These are phyloP conservation scores for Vanacampus margaritifer DNA, from an alignment of 2,113 vertebrate genomes.

Conservation along the genomic window DNA sequence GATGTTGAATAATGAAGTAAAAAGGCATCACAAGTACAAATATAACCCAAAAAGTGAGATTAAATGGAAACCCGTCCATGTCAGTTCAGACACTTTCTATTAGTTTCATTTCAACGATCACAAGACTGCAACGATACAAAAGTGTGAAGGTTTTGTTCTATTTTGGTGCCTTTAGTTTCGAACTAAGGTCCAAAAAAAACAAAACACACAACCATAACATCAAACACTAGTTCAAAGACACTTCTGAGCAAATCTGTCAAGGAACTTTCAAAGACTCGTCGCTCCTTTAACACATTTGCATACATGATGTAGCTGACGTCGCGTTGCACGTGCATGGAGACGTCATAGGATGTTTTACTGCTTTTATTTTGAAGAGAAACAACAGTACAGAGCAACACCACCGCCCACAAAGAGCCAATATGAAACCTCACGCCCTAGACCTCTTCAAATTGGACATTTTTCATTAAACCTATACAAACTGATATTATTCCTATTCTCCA, in stretches of 20 bases:
- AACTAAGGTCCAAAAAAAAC: not conserved
- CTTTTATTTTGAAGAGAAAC: not conserved
- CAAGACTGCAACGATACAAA: not conserved
- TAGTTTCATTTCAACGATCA: not conserved
- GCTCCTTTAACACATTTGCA: not conserved
- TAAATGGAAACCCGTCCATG: not conserved
- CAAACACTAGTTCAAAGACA: not conserved
- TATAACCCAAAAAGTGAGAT: not conserved
- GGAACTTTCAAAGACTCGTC: not conserved
- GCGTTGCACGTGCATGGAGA: not conserved
- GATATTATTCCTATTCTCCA: too few species aligned
- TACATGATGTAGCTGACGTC: not conserved
- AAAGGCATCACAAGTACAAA: not conserved
- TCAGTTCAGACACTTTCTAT: not conserved
- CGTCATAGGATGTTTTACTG: not conserved
- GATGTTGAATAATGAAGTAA: not conserved
- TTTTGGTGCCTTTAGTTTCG: not conserved
- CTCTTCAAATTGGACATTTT: too few species aligned
- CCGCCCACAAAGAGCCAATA: too few species aligned
- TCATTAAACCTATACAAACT: too few species aligned
- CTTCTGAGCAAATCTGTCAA: not conserved
- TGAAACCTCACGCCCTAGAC: too few species aligned
- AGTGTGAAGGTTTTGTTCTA: not conserved
- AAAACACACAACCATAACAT: not conserved
- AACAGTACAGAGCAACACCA: too few species aligned